phyloP scores from a whole-genome alignment of 1,140 invertebrate genomes.

The Drosophila orosa region DNA sequence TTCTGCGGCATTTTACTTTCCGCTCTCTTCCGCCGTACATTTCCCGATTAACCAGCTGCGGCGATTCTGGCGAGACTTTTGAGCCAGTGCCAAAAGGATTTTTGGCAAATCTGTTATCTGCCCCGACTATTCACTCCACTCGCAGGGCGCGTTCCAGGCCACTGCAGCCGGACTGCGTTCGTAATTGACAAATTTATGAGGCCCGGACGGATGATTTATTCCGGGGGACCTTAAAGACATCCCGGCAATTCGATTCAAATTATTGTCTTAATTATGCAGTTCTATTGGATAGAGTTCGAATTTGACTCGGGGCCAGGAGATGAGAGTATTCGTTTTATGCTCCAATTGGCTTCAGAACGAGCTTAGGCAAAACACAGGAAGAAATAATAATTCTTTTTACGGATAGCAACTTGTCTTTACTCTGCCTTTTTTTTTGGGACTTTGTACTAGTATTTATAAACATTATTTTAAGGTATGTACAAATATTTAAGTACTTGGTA shows the following conservation, averaged over 20 bases:
- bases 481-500: too few relatives aligned
- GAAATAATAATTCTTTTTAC: not conserved
- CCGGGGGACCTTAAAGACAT: slow-evolving; percentile 4
- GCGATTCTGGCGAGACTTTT: slow-evolving; percentile 43
- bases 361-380: not conserved
- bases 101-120: slow-evolving; percentile 75
- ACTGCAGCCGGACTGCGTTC: slow-evolving; percentile 61
- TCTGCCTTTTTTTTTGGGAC: not conserved
- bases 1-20: slow-evolving; percentile 60
- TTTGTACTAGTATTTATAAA: too few relatives aligned
- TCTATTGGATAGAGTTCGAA: slow-evolving; percentile 14
- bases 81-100: slow-evolving; percentile 65
- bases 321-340: slow-evolving; percentile 62
- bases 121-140: slow-evolving; percentile 25
- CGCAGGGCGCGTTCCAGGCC: slow-evolving; percentile 53
- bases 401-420: not conserved
- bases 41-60: slow-evolving; percentile 73
- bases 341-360: slow-evolving; percentile 50
- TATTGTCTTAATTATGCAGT: slow-evolving; percentile 50
- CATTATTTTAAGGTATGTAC: too few relatives aligned
- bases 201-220: slow-evolving; percentile 46
- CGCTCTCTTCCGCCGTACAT: slow-evolving; percentile 33
- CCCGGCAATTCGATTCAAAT: slow-evolving; percentile 5
- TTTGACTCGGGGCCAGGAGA: slow-evolving; percentile 18
- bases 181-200: slow-evolving; percentile 64